Evolutionary conservation across 2,113 vertebrate genomes (phyloP).

Genomic region (Syrrhaptes paradoxus): DNA sequence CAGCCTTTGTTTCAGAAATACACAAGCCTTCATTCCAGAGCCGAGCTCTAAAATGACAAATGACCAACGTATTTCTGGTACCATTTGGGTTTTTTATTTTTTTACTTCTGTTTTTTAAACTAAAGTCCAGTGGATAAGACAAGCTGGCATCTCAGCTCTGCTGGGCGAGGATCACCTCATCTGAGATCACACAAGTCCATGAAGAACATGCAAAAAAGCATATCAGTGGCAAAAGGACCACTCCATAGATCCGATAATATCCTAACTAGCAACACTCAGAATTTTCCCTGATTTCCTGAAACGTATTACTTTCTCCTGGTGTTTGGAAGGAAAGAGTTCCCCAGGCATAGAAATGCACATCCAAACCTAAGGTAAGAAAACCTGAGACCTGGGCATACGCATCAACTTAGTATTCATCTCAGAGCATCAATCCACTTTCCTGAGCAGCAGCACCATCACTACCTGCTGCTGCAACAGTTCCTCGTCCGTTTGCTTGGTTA

Average conservation of each 20-base stretch:
- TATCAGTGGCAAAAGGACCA: neutral
- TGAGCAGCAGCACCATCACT: neutral
- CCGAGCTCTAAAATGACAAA: neutral
- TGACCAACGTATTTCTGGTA: neutral
- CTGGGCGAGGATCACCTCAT: neutral
- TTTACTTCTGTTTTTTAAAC: neutral
- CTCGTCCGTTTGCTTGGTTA: neutral
- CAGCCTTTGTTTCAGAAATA: neutral
- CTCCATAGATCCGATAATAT: neutral
- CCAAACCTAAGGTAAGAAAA: neutral
- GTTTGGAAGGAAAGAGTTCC: neutral
- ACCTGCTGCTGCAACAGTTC: neutral
- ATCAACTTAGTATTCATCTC: neutral
- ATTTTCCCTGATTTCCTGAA: neutral
- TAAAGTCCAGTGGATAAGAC: neutral
- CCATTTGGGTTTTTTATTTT: neutral
- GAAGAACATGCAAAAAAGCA: neutral
- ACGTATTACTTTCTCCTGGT: neutral
- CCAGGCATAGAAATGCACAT: neutral
- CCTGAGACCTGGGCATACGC: rapidly evolving
- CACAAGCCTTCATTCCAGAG: neutral
- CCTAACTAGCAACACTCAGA: neutral
- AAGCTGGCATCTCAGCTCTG: neutral
- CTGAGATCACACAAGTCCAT: neutral
- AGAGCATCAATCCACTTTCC: neutral